Evolutionary conservation across 2,888 invertebrate genomes (phyloP).

Genomic region (Strigamia maritima): DNA sequence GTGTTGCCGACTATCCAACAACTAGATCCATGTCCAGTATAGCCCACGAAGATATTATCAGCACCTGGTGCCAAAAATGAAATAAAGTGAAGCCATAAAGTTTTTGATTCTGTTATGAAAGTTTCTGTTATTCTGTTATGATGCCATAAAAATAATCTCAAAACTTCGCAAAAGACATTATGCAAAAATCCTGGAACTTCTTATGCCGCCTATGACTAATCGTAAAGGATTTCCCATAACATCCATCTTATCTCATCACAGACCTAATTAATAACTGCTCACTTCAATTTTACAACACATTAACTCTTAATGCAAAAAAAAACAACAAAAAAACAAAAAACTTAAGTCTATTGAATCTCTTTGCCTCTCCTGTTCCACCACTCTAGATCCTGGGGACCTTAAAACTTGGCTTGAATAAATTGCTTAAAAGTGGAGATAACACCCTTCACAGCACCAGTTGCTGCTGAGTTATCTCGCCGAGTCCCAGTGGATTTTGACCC

Average conservation of each 20-base stretch:
- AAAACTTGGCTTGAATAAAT: conserved; percentile 15
- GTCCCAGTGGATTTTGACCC: not conserved
- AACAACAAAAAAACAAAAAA: not conserved
- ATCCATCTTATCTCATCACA: not conserved
- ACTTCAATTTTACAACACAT: not conserved
- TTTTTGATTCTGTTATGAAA: too few species aligned
- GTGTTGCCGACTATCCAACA: too few species aligned
- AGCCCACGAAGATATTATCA: too few species aligned
- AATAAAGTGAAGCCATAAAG: too few species aligned
- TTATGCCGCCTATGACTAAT: too few species aligned
- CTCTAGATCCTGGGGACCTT: not conserved
- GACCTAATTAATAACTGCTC: not conserved
- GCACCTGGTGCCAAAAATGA: too few species aligned
- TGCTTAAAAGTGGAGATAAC: conserved; percentile 19
- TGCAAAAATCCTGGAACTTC: too few species aligned
- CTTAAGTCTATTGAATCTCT: not conserved
- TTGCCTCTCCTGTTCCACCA: not conserved
- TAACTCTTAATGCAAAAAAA: not conserved
- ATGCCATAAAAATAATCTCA: too few species aligned
- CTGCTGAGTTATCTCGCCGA: not conserved
- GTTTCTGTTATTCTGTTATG: too few species aligned
- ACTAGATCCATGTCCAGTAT: too few species aligned
- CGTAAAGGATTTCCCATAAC: not conserved
- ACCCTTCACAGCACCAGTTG: conserved; percentile 4
- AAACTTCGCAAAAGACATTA: too few species aligned